Base-by-base conservation (phyloP, 2,888 invertebrate species). In the Endomychus coccineus region DNA sequence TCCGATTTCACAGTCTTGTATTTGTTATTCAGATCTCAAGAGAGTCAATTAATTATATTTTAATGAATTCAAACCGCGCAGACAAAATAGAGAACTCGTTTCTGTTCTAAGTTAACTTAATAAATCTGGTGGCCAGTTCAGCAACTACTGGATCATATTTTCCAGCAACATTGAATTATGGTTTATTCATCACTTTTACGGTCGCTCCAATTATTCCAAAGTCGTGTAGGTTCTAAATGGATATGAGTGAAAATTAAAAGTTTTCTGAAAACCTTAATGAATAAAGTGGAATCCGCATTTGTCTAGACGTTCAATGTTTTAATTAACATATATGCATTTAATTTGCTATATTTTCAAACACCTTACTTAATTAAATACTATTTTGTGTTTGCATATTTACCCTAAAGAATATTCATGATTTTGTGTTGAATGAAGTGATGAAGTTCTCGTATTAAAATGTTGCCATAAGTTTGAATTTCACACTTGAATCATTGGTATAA, bases 251-350 rank as follows among this genome's bases (percentile, higher is more conserved):
- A 40, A 27, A 23, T 21, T 9, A 30, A 39, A 7, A 30, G n/a
- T 24, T 36, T 25, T 25, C 16, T 30, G 24, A 36, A 40, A 36
- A 19, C 29, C 36, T 11, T 38, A 40, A 40, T 40, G 40, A 31
- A 40, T 15, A 21, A 31, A 35, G 39, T 25, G 34, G 35, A 30
- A 21, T 35, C 27, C 15, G 31, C 27, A 21, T 19, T 40, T 27
- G 40, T 36, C 40, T 40, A 40, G 40, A 40, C 40, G 24, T 22
- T 27, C 24, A 28, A 24, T 36, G 40, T 36, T 36, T 40, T 40
- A 15, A 40, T 40, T 40, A 40, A 32, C 40, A 40, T 40, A 40
- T 33, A 40, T 40, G 40, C 40, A 40, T 40, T 12, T n/a, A 30
- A 40, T 40, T 40, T 40, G 27, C 22, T 22, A 10, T 21, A 36